Conservation (phyloP, 2,888 invertebrate genomes). For the Agrilus cyanescens region DNA sequence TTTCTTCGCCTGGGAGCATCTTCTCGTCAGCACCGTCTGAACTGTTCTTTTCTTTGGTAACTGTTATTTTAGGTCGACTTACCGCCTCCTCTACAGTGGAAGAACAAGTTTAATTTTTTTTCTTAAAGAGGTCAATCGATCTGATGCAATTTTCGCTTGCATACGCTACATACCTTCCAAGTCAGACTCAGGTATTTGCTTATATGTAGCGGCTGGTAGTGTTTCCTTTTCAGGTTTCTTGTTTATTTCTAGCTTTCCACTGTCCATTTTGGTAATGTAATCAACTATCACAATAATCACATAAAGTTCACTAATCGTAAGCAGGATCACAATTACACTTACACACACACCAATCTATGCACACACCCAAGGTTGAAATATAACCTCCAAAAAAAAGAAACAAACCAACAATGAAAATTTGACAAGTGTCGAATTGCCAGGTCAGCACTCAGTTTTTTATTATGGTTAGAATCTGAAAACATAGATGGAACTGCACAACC, state of each 20-base stretch:
- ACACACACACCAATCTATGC: no score
- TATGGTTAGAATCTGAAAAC: no score
- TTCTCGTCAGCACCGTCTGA: slow-evolving; percentile 61
- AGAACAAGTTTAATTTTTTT: slow-evolving; percentile 1
- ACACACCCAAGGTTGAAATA: no score
- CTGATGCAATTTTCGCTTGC: slow-evolving; percentile 9
- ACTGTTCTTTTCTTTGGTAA: slow-evolving; percentile 31
- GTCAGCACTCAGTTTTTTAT: no score
- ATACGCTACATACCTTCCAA: slow-evolving; percentile 35
- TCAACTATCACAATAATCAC: not conserved
- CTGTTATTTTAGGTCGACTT: slow-evolving; percentile 32
- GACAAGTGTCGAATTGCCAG: no score
- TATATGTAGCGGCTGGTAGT: slow-evolving; percentile 36
- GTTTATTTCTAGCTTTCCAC: slow-evolving; percentile 36
- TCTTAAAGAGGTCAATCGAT: slow-evolving; percentile 1
- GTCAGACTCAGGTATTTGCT: slow-evolving; percentile 46
- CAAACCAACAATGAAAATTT: no score
- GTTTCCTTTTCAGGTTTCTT: slow-evolving; percentile 21
- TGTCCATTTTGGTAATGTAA: slow-evolving; percentile 28
- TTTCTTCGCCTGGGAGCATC: slow-evolving; percentile 49
- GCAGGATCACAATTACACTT: no score
- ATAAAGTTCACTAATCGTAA: no score
- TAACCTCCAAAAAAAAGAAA: no score
- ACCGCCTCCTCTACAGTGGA: slow-evolving; percentile 22
- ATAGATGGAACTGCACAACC: no score